Percentiles rank a stretch among this genome's conserved stretches.
Evolutionary conservation across 2,797 vertebrate genomes (phyloP).

Genomic region (Agapornis canus): DNA sequence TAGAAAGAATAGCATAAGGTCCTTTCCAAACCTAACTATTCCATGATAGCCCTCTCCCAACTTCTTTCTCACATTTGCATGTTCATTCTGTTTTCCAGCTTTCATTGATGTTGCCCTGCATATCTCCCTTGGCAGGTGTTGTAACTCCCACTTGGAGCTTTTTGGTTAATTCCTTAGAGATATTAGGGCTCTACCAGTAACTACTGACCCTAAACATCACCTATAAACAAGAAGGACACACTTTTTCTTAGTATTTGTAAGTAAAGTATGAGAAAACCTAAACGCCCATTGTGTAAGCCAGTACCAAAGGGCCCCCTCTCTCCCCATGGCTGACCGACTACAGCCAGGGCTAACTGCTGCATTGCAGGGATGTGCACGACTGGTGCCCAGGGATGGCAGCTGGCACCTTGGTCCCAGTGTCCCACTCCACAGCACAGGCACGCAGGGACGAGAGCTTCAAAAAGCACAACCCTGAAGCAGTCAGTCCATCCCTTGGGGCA

Average conservation of each 20-base stretch:
- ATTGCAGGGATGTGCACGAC: rapidly evolving
- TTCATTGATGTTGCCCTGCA: not conserved
- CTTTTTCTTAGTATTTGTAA: rapidly evolving
- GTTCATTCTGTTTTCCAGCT: not conserved
- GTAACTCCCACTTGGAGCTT: not conserved
- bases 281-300: not conserved
- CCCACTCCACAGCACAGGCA: not conserved
- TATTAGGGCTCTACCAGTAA: not conserved
- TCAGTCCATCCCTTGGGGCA: not conserved
- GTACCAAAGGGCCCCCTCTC: not conserved
- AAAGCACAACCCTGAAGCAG: not conserved
- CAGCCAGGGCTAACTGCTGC: not conserved
- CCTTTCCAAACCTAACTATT: not conserved
- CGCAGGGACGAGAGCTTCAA: rapidly evolving
- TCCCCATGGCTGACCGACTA: not conserved
- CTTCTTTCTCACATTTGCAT: not conserved
- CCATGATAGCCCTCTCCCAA: not conserved
- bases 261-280: not conserved
- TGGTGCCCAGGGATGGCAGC: not conserved
- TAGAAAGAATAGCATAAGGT: not conserved
- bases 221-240: not conserved
- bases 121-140: not conserved
- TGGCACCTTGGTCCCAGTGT: rapidly evolving
- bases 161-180: not conserved
- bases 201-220: not conserved